Percentiles rank a stretch among this genome's conserved stretches.
These are phyloP conservation scores for Girardia tigrina DNA, from an alignment of 2,888 invertebrate species.

Conservation along the genomic window DNA sequence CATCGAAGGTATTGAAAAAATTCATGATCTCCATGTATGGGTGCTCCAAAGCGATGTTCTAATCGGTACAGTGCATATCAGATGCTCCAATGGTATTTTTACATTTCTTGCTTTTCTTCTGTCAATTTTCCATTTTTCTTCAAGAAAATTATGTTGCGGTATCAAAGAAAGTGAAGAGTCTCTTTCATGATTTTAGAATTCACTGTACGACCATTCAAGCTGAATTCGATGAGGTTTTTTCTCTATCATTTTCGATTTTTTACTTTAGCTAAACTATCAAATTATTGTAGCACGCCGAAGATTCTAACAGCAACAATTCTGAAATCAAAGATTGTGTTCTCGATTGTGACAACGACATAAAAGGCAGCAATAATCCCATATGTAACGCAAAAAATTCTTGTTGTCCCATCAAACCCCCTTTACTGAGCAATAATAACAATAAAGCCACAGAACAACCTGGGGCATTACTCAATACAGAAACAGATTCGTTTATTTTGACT, in stretches of 20 bases:
- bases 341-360: not conserved
- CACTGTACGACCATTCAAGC: not conserved
- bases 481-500: too few relatives aligned
- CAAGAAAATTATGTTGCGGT: not conserved
- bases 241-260: too few relatives aligned
- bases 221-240: not conserved
- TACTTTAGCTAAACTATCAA: too few relatives aligned
- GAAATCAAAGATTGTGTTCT: not conserved
- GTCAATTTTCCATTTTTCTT: too few relatives aligned
- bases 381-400: not conserved
- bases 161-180: not conserved
- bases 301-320: not conserved
- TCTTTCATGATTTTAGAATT: not conserved
- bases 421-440: not conserved
- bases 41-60: slow-evolving; percentile 32
- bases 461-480: too few relatives aligned
- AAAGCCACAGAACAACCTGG: not conserved
- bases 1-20: slow-evolving; percentile 34
- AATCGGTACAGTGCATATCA: slow-evolving; percentile 36
- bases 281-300: not conserved
- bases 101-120: too few relatives aligned
- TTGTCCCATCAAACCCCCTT: not conserved
- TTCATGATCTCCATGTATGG: slow-evolving; percentile 37
- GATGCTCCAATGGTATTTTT: not conserved
- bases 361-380: not conserved